Evolutionary conservation across 2,113 vertebrate genomes (phyloP), one percentile per base, ranked within the genome.

Genomic region (Neogobius melanostomus): DNA sequence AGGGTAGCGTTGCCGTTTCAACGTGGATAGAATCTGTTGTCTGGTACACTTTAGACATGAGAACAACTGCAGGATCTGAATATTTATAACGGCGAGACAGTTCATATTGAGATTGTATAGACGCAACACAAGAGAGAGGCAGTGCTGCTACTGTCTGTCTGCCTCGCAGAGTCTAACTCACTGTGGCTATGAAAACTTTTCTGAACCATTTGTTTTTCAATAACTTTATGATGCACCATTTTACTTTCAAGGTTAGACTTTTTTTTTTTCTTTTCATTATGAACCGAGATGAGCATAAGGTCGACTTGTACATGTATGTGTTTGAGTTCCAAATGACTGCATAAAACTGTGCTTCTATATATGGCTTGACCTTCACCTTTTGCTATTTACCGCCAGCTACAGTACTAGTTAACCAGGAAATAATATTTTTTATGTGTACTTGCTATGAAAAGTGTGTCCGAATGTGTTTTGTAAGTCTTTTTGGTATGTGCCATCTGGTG

Each of bases 61-160:
- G 89, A 91, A 91, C 85, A 83, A 91, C 91, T 91, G 91, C 91
- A 92, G 91, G 89, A 91, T 90, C 90, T 93, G 92, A 93, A 93
- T 93, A 93, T 93, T 92, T 91, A 93, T 93, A 91, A 90, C 80
- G 69, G 75, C 78, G 71, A 76, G 77, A 88, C 84, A 75, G 81
- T 89, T 91, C 86, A 84, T 89, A 87, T 91, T 81, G 81, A 84
- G 86, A 88, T 81, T 75, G 80, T 89, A 88, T 87, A 85, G 86
- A 82, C 49, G 72, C 73, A 69, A 74, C 75, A 72, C 85, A 74
- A 71, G 80, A 63, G 45, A 47, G 57, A 65, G 48, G 53, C 66
- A 64, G 50, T 64, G 69, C 51, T 51, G 52, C 44, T 75, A 47
- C 64, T 59, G 3, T 62, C 12, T 0, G 47, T 70, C 72, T 59